Evolutionary conservation across 2,797 vertebrate genomes (phyloP).

Genomic region (Neostethus bicornis): DNA sequence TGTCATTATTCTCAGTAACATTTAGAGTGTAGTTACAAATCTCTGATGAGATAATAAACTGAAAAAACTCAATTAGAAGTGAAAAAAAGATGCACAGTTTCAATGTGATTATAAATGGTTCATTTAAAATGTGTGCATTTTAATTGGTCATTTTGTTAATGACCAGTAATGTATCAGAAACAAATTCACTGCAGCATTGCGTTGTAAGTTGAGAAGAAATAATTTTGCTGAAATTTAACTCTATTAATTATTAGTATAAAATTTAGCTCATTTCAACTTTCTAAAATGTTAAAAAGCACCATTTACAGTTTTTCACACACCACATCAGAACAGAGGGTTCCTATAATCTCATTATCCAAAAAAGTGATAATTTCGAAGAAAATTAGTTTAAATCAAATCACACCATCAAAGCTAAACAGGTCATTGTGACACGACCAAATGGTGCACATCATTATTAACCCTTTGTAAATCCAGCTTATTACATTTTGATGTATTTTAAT

Average conservation of each 20-base stretch:
- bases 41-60: conserved; percentile 31
- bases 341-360: conserved; percentile 43
- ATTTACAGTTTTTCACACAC: neutral
- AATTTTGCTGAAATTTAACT: too few relatives aligned
- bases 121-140: conserved; percentile 12
- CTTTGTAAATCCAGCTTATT: conserved; percentile 64
- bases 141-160: conserved; percentile 21
- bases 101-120: conserved; percentile 33
- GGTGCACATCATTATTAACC: conserved; percentile 56
- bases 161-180: conserved; percentile 8
- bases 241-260: neutral
- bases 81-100: conserved; percentile 10
- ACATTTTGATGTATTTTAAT: conserved; percentile 56
- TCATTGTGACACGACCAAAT: conserved; percentile 54
- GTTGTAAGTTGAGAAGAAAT: neutral
- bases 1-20: conserved; percentile 35
- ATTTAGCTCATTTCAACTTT: neutral
- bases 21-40: conserved; percentile 16
- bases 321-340: conserved; percentile 45
- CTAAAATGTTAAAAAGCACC: neutral
- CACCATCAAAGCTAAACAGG: conserved; percentile 56
- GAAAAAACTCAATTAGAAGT: conserved; percentile 25
- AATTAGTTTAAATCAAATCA: conserved; percentile 60
- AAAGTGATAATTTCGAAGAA: conserved; percentile 47
- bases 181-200: neutral